Conservation (phyloP, 92 coral and sea anemone genomes). For the Zoanthus gigantus region DNA sequence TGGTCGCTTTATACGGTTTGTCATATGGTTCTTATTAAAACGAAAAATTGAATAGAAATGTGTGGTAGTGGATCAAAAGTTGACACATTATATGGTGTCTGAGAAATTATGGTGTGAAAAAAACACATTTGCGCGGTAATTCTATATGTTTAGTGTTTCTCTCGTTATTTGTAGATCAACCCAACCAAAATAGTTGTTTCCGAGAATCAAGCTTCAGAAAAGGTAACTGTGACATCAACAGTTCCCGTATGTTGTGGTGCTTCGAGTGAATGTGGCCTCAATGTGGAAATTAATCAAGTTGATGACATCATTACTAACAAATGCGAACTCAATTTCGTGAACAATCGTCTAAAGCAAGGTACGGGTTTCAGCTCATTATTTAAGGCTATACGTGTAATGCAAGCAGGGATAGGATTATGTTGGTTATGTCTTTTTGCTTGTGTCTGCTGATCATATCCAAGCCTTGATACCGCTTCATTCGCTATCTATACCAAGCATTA, state of each 20-base stretch:
- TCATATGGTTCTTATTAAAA: too few relatives aligned
- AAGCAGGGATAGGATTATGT: not conserved
- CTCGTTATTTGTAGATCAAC: not conserved
- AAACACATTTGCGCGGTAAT: too few relatives aligned
- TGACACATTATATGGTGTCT: too few relatives aligned
- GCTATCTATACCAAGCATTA: too few relatives aligned
- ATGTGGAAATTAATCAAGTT: conserved; percentile 31
- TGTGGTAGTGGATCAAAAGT: too few relatives aligned
- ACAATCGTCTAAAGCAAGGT: conserved; percentile 24
- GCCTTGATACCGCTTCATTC: too few relatives aligned
- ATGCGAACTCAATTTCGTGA: conserved; percentile 15
- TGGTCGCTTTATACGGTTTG: too few relatives aligned
- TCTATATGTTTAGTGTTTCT: not conserved
- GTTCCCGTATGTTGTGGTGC: conserved; percentile 45
- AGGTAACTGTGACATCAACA: conserved; percentile 15
- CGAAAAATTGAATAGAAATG: too few relatives aligned
- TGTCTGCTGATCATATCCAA: too few relatives aligned
- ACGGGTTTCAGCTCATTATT: not conserved
- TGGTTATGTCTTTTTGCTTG: too few relatives aligned
- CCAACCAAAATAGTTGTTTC: conserved; percentile 29
- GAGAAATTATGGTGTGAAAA: too few relatives aligned
- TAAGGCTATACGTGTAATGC: not conserved
- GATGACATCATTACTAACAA: conserved; percentile 31
- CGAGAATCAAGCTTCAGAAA: conserved; percentile 43
- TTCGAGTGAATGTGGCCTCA: conserved; percentile 21